Evolutionary conservation across 2,113 vertebrate species (phyloP).

Genomic region (Dendrocopos noguchii): DNA sequence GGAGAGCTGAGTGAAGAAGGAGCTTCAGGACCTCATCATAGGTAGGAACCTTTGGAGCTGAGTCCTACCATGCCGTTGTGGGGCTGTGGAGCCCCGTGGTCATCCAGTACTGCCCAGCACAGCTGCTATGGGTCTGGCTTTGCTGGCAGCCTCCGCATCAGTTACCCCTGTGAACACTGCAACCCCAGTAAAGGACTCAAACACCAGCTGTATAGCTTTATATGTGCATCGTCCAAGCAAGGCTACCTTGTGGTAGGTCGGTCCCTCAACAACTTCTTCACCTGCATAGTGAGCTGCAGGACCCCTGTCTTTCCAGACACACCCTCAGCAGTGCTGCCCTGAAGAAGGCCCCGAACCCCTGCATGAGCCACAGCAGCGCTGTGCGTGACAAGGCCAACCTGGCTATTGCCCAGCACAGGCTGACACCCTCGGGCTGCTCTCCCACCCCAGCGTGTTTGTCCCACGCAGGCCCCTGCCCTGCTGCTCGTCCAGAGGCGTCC

Average conservation of each 20-base stretch:
- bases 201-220: no score
- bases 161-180: fast-evolving
- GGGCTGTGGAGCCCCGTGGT: fast-evolving
- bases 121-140: not conserved
- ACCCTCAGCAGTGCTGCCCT: not conserved
- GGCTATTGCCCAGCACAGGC: not conserved
- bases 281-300: not conserved
- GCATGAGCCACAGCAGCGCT: fast-evolving
- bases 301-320: fast-evolving
- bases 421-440: not conserved
- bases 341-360: no score
- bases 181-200: not conserved
- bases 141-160: not conserved
- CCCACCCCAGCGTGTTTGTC: not conserved
- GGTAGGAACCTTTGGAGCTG: not conserved
- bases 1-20: not conserved
- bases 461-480: fast-evolving
- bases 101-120: fast-evolving
- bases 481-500: not conserved
- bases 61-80: fast-evolving
- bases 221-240: fast-evolving
- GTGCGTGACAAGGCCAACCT: fast-evolving
- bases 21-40: not conserved
- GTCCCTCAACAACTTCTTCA: not conserved
- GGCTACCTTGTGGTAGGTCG: not conserved